phyloP scores from a whole-genome alignment of 2,113 vertebrate species.

The Pavo muticus region DNA sequence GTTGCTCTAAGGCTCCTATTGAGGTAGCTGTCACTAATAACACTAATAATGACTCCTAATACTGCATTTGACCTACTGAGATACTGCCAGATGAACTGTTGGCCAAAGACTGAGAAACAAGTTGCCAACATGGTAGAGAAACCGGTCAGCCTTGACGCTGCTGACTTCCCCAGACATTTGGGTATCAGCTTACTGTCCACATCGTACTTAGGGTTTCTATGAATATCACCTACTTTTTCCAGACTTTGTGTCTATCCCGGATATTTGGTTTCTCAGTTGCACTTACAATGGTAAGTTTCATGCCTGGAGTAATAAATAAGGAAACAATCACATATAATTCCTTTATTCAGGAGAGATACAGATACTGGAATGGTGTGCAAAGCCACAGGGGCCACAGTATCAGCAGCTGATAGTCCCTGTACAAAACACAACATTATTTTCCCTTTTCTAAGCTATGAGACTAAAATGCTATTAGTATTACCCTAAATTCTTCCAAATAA shows the following conservation, averaged over 20 bases:
- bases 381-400: background rate
- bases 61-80: background rate
- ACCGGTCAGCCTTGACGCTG: background rate
- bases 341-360: background rate
- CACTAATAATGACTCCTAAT: background rate
- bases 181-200: background rate
- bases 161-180: rapidly evolving
- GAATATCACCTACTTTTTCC: background rate
- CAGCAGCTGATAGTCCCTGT: background rate
- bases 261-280: background rate
- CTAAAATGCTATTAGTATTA: background rate
- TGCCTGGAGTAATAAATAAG: background rate
- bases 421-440: background rate
- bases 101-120: background rate
- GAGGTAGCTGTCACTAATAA: background rate
- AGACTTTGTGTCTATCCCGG: background rate
- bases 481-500: background rate
- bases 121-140: background rate
- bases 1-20: background rate
- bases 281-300: rapidly evolving
- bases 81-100: background rate
- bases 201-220: background rate
- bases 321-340: background rate
- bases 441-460: background rate
- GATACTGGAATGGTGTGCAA: background rate